Percentiles rank a stretch among this genome's conserved stretches.
phyloP scores from a whole-genome alignment of 2,113 vertebrate genomes.

The Lipotes vexillifer region DNA sequence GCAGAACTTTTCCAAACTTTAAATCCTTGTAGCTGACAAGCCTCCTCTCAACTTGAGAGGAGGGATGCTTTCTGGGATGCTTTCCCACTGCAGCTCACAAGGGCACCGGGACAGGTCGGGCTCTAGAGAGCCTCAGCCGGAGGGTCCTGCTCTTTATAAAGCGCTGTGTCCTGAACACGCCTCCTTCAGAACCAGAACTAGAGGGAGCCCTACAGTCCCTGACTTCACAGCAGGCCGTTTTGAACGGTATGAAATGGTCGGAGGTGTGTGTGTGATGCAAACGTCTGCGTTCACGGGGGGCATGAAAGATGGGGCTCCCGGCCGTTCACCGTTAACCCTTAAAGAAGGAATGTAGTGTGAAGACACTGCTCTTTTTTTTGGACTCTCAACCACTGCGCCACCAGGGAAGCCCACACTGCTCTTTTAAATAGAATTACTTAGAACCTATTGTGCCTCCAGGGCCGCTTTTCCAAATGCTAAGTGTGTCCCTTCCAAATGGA shows the following conservation, averaged over 20 bases:
- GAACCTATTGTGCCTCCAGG: not conserved
- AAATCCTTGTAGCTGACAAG: not conserved
- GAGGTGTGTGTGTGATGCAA: accelerated
- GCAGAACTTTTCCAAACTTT: not conserved
- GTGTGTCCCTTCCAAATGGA: not conserved
- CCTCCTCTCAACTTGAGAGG: not conserved
- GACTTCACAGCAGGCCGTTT: not conserved
- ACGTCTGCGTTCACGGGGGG: accelerated
- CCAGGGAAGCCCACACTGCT: not conserved
- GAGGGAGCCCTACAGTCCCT: accelerated
- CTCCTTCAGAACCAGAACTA: not conserved
- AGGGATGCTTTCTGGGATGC: not conserved
- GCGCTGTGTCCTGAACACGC: not conserved
- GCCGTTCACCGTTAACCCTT: not conserved
- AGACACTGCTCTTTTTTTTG: not conserved
- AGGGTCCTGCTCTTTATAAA: not conserved
- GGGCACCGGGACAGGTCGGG: not conserved
- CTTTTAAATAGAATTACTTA: not conserved
- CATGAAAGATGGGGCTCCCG: accelerated
- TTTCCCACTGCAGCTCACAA: not conserved
- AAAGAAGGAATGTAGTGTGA: not conserved
- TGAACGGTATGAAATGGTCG: not conserved
- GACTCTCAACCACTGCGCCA: no score
- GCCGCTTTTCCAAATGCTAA: not conserved
- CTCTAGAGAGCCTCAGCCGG: accelerated